Base-by-base conservation (phyloP, 2,113 vertebrate species). In the Cnemophilus loriae region DNA sequence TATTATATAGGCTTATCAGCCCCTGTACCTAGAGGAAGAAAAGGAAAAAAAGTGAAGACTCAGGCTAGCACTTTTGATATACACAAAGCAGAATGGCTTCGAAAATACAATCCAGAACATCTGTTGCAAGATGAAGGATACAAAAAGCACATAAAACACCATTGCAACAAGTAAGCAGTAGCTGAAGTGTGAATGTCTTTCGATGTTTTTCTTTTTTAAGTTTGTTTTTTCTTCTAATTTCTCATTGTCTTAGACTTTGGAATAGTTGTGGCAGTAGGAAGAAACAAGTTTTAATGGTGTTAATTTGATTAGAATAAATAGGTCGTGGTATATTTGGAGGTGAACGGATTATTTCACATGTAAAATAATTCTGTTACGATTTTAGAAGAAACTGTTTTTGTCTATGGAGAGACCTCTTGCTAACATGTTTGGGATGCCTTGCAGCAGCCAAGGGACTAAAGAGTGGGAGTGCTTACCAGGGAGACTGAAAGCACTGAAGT, bases 81-180 rank as follows among this genome's bases (percentile, higher is more conserved):
- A 96, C 99, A 99, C 95, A 99, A 99, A 97, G 99, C 99, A 18
- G 99, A 99, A 95, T 99, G 99, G 99, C 98, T 99, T 75, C 97
- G 99, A 93, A 99, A 99, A 65, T 99, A 99, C 92, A 99, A 99
- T 95, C 99, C 99, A 22, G 99, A 99, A 91, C 99, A 99, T 97
- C 98, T 99, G 46, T 98, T 99, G 89, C 99, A 99, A 97, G 99
- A 99, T 53, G 99, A 99, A 76, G 99, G 99, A 68, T 99, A 99
- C 97, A 99, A 99, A 97, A 99, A 99, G 88, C 99, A 99, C 95
- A 98, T 99, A 94, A 99, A 99, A 93, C 99, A 99, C 88, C 99
- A 99, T 87, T 99, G 99, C 97, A 99, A 99, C 98, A 99, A 99
- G 99, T 99, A 98, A 92, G 99, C 92, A 67, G 47, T 73, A 73